These are phyloP conservation scores for Eurypyga helias DNA, from an alignment of 2,113 vertebrate genomes.

Conservation along the genomic window DNA sequence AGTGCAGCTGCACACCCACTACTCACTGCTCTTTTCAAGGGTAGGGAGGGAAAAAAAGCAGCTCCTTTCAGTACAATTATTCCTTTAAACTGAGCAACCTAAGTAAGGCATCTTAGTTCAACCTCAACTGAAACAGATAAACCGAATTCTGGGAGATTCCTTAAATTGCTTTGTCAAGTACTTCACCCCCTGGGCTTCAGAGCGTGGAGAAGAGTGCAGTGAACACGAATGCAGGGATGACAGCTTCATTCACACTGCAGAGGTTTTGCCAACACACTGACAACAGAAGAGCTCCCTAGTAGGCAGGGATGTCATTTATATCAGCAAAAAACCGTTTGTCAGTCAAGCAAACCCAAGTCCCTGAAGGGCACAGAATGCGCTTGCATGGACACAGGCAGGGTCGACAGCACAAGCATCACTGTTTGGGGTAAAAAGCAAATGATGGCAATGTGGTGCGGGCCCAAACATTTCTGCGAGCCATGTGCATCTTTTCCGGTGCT, in stretches of 20 bases:
- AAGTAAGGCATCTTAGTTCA: neutral
- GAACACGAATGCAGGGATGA: neutral
- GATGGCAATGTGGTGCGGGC: neutral
- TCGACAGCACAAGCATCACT: neutral
- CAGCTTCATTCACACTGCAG: neutral
- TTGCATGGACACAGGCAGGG: neutral
- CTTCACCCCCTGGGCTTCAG: neutral
- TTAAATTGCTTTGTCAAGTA: neutral
- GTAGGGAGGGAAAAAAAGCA: neutral
- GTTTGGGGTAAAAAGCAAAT: neutral
- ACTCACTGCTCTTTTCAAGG: neutral
- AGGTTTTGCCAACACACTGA: neutral
- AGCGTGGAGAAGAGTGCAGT: neutral
- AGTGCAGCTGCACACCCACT: neutral
- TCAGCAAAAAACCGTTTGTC: fast-evolving
- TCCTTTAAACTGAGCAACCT: neutral
- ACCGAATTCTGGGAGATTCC: neutral
- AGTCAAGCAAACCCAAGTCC: neutral
- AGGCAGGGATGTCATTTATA: neutral
- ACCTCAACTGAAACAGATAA: neutral
- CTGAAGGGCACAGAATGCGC: fast-evolving
- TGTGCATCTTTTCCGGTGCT: neutral
- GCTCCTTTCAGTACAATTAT: neutral
- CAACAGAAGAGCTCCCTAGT: neutral
- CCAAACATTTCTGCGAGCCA: neutral